Conservation (phyloP, 2,888 invertebrate genomes). For the Himalopsyche kuldschensis region DNA sequence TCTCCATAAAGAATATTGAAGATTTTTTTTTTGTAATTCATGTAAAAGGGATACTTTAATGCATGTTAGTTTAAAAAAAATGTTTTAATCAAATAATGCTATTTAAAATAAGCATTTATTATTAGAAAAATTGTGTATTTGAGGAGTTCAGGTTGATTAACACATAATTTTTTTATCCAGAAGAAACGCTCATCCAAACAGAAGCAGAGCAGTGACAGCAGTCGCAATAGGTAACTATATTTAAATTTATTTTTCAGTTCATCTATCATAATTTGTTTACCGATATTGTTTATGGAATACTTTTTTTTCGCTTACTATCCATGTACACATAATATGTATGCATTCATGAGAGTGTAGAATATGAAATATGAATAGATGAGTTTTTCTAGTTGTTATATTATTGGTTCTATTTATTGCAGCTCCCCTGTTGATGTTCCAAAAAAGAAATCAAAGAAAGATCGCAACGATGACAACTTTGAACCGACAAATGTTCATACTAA, state of each 20-base stretch:
- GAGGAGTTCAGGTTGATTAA: background rate
- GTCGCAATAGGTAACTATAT: constrained; percentile 33
- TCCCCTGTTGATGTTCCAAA: constrained; percentile 49
- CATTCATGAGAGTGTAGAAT: too few species aligned
- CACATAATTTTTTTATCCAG: constrained; percentile 30
- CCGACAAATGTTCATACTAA: constrained; percentile 12
- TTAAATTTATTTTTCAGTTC: background rate
- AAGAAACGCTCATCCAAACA: constrained; percentile 39
- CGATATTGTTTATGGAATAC: too few species aligned
- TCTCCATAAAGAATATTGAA: background rate
- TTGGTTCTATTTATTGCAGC: constrained; percentile 43
- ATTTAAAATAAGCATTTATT: background rate
- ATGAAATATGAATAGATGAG: too few species aligned
- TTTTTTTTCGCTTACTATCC: too few species aligned
- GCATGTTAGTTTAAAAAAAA: background rate
- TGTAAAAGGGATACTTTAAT: background rate
- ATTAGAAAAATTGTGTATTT: background rate
- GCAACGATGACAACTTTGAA: constrained; percentile 22
- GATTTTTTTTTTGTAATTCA: background rate
- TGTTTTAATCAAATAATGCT: background rate
- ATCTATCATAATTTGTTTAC: too few species aligned
- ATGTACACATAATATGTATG: too few species aligned
- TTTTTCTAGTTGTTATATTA: background rate
- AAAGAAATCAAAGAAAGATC: constrained; percentile 29
- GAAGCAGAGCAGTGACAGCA: constrained; percentile 34